A percentile compares a stretch with the other conserved stretches of the same genome.
Conservation (phyloP, 1,140 invertebrate genomes). For the Plectus sambesii region DNA sequence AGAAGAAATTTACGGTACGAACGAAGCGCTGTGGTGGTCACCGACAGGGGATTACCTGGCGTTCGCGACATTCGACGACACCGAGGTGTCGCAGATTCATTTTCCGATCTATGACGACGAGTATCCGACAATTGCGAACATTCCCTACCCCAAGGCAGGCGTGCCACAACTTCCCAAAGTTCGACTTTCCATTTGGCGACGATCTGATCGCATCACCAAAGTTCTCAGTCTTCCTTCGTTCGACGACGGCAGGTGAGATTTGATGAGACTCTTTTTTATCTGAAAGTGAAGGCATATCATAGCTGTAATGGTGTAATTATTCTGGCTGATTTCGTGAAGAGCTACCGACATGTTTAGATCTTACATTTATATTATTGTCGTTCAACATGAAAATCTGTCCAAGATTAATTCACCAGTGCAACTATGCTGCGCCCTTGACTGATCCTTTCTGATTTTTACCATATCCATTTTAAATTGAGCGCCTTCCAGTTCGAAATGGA, state of each 20-base stretch:
- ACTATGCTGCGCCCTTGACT: no score
- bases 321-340: no score
- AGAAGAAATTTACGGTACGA: conserved; percentile 34
- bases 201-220: conserved; percentile 9
- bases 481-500: conserved; percentile 16
- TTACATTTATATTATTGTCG: no score
- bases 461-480: no score
- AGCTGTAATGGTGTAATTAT: no score
- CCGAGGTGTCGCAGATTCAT: conserved; percentile 23
- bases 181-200: conserved; percentile 21
- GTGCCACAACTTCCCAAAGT: conserved; percentile 18
- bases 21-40: conserved; percentile 42
- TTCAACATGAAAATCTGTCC: no score
- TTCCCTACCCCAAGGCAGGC: conserved; percentile 42
- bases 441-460: no score
- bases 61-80: conserved; percentile 34
- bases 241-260: conserved; percentile 22
- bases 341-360: no score
- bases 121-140: conserved; percentile 18
- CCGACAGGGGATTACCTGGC: conserved; percentile 28
- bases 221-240: conserved; percentile 23
- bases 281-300: no score
- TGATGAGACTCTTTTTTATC: no score
- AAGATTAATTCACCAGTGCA: no score
- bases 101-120: conserved; percentile 21